These are phyloP conservation scores for Carollia perspicillata DNA, from an alignment of 2,113 vertebrate genomes.

Conservation along the genomic window DNA sequence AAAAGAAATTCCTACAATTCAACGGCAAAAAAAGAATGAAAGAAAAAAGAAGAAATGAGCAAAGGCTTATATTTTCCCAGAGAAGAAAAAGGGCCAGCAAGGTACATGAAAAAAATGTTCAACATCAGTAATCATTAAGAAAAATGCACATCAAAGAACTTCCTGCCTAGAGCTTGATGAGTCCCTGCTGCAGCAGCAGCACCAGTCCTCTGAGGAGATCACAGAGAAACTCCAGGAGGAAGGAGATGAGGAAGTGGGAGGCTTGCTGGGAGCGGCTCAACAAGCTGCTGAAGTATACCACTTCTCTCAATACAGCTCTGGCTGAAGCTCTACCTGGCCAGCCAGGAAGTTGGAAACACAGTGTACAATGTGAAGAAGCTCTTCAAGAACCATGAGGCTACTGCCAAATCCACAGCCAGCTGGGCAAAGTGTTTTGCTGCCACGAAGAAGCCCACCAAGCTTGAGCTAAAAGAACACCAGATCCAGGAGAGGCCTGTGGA, in stretches of 20 bases:
- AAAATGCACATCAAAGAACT: slow-evolving; percentile 77
- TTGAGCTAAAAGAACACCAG: slow-evolving; percentile 70
- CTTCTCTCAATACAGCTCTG: slow-evolving; percentile 93
- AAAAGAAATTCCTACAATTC: background rate
- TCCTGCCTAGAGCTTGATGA: slow-evolving; percentile 89
- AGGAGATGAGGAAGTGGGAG: slow-evolving; percentile 92
- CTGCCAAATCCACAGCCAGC: too few species aligned
- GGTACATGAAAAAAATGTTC: background rate
- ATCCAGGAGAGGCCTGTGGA: slow-evolving; percentile 35
- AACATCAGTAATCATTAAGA: background rate
- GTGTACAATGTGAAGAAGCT: too few species aligned
- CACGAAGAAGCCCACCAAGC: background rate
- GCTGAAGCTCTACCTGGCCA: slow-evolving; percentile 83
- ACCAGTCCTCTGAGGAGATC: slow-evolving; percentile 92
- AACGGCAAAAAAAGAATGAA: background rate
- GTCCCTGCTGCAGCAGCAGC: slow-evolving; percentile 88
- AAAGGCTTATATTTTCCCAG: background rate
- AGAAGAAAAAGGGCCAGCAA: background rate
- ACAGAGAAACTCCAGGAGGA: slow-evolving; percentile 89
- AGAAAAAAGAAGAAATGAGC: background rate
- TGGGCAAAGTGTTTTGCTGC: too few species aligned
- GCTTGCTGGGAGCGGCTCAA: slow-evolving; percentile 88
- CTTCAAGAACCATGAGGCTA: too few species aligned
- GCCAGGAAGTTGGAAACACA: too few species aligned
- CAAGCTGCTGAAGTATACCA: slow-evolving; percentile 93